Base-by-base conservation (phyloP, 2,113 vertebrate species). In the Panthera uncia region DNA sequence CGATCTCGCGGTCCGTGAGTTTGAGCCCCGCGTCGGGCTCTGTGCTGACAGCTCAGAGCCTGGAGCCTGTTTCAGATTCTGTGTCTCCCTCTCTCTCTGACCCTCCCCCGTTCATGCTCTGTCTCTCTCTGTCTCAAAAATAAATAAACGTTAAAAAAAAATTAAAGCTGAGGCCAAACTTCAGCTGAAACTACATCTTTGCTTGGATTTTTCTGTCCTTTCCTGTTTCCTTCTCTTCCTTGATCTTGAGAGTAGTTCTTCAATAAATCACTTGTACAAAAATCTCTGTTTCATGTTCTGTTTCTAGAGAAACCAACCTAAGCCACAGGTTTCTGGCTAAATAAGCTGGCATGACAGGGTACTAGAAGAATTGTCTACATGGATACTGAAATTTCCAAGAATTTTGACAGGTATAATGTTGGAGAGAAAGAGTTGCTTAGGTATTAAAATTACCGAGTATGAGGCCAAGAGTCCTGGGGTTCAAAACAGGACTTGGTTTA, bases 261-360 rank as follows among this genome's bases (percentile, higher is more conserved):
- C 52, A 84, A 74, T 74, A 87, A 69, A 81, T 95, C 61, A 89
- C 23, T 84, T 84, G 36, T 29, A 94, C 23, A 79, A 78, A 48
- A 78, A 33, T 63, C 57, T 91, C 57, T 25, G 52, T 76, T 95
- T 97, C 23, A 73, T 41, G 29, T 84, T 86, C n/a, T 83, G 5
- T 66, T 95, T 86, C 68, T 92, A 61, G 73, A 82, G 52, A 96
- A 97, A 86, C 29, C 88, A 79, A 87, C 55, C 12, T 79, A 85
- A 95, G 71, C 68, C 45, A 90, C 13, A 69, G 23, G 27, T 18
- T 41, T 96, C 48, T 71, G 23, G n/a, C 41, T 92, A 79, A 95
- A 65, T 83, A 89, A 93, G 31, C 38, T 95, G n/a, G 31, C 55
- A 63, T 1, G 38, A 25, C 21, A 78, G 68, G 29, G 7, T 78